Evolutionary conservation across 2,797 vertebrate species (phyloP).

Genomic region (Centroberyx gerrardi): DNA sequence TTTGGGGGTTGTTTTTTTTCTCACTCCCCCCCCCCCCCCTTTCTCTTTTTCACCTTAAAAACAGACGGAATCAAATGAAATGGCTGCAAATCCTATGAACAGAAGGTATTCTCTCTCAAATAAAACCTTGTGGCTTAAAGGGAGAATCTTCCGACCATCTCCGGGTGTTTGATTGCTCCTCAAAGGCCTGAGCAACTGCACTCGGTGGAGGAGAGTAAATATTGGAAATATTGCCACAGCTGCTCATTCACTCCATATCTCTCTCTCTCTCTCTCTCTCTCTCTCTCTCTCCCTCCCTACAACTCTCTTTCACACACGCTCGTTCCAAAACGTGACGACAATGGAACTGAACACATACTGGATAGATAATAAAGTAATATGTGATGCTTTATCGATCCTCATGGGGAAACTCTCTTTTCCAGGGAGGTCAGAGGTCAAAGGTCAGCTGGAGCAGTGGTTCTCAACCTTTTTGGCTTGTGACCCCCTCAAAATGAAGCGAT

Average conservation of each 20-base stretch:
- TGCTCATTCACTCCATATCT: slow-evolving; percentile 73
- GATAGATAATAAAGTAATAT: slow-evolving; percentile 20
- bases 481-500: no score
- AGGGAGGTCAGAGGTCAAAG: slow-evolving; percentile 46
- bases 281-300: slow-evolving; percentile 49
- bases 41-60: slow-evolving; percentile 95
- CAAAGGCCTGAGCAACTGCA: slow-evolving; percentile 82
- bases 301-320: slow-evolving; percentile 37
- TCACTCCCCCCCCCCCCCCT: slow-evolving; percentile 27
- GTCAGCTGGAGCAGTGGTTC: slow-evolving; percentile 20
- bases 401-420: neutral
- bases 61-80: slow-evolving; percentile 98
- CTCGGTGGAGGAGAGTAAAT: slow-evolving; percentile 82
- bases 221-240: slow-evolving; percentile 83
- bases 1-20: slow-evolving; percentile 88
- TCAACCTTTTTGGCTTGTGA: no score
- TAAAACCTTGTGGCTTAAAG: slow-evolving; percentile 91
- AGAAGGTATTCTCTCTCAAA: slow-evolving; percentile 98
- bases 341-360: slow-evolving; percentile 38
- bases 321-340: slow-evolving; percentile 44
- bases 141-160: slow-evolving; percentile 95
- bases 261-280: slow-evolving; percentile 40
- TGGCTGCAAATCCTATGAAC: slow-evolving; percentile 98
- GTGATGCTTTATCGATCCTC: neutral
- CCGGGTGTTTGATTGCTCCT: slow-evolving; percentile 90